Percentiles rank a stretch among this genome's conserved stretches.
Evolutionary conservation across 2,797 vertebrate genomes (phyloP).

Genomic region (Poeciliopsis gracilis): DNA sequence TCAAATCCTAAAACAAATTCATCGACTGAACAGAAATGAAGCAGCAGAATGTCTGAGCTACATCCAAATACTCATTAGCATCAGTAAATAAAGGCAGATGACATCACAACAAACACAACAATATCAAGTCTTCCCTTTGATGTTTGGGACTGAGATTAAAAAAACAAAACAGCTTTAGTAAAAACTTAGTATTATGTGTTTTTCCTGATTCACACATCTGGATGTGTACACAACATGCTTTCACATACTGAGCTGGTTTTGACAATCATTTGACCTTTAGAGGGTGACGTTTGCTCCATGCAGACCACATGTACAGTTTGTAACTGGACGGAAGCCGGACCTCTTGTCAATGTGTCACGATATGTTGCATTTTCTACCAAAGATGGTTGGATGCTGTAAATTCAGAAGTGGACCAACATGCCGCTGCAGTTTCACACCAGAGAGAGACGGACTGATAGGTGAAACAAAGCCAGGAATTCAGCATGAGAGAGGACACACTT

Average conservation of each 20-base stretch:
- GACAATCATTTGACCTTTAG: not conserved
- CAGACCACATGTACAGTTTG: not conserved
- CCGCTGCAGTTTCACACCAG: not conserved
- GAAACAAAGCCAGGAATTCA: not conserved
- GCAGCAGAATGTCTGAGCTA: not conserved
- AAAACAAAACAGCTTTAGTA: not conserved
- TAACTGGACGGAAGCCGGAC: not conserved
- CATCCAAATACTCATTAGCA: not conserved
- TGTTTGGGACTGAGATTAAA: not conserved
- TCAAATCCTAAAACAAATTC: not conserved
- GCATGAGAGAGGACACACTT: not conserved
- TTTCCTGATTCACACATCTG: not conserved
- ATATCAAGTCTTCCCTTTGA: not conserved
- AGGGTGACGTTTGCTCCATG: not conserved
- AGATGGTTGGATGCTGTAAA: not conserved
- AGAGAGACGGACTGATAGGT: not conserved
- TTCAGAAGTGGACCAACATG: not conserved
- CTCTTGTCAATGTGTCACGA: not conserved
- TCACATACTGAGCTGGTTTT: not conserved
- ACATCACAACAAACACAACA: not conserved
- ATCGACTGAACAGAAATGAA: not conserved
- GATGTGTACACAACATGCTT: not conserved
- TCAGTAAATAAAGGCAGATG: conserved; percentile 2
- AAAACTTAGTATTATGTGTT: not conserved
- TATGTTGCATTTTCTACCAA: not conserved